Evolutionary conservation across 2,888 invertebrate species (phyloP), one percentile per base, ranked within the genome.

Genomic region (Sphecodes monilicornis): DNA sequence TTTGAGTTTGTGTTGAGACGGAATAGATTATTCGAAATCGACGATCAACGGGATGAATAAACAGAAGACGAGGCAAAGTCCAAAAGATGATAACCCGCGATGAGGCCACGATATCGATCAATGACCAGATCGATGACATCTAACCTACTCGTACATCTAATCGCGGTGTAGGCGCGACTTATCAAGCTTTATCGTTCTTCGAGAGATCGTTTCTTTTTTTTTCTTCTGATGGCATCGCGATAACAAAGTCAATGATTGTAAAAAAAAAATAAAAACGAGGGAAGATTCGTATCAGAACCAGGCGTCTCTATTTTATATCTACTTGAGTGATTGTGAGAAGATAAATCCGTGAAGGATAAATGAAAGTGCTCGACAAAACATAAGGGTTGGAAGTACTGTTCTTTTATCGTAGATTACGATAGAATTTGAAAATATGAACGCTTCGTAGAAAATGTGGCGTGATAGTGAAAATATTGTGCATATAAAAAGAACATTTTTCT

Each of bases 51-150:
- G 10, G 54, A 54, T 72, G 57, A 71, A 50, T 32, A 54, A 74
- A 80, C 41, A 26, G 57, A 68, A 32, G 43, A 43, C 39, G 66
- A 74, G 18, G 3, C 85, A 85, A 86, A 85, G 85, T 85, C 85
- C 85, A 69, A 43, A 18, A 13, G 39, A 36, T 43, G 85, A 86
- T 86, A 72, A 85, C 5, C 29, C 36, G 29, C 66, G 68, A 66
- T 66, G 50, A 16, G 76, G n/a, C 36, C 13, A 16, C 57, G 83
- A 88, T 88, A 74, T 86, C 80, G 86, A 89, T 88, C 74, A 68
- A 88, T 81, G 82, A 78, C 78, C 78, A 76, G 80, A 87, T 87
- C 77, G 89, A 87, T 86, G 70, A n/a, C 54, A 84, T 89, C 76
- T 78, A 43, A 36, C 60, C 54, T 46, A 36, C 50, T 64, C 60